Percentiles rank a stretch among this genome's conserved stretches.
Evolutionary conservation across 2,797 vertebrate genomes (phyloP).

Genomic region (Staurois parvus): DNA sequence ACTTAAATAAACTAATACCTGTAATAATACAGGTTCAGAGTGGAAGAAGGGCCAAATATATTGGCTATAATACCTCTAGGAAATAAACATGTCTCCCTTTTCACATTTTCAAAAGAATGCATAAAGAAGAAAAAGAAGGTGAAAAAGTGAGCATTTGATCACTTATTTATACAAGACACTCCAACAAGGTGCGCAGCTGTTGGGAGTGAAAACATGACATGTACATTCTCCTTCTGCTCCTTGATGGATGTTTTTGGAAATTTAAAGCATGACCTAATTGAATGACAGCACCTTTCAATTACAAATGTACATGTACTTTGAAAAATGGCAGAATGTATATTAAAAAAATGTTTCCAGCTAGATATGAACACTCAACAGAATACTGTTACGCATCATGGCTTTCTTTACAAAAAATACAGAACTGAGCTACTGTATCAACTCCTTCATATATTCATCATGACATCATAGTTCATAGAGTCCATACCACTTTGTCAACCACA

Average conservation of each 20-base stretch:
- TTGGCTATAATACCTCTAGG: too few relatives aligned
- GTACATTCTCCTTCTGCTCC: slow-evolving; percentile 11
- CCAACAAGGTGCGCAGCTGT: slow-evolving; percentile 49
- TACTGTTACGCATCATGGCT: background rate
- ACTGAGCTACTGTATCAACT: background rate
- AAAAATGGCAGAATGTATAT: background rate
- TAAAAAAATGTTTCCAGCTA: background rate
- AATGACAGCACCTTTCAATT: background rate
- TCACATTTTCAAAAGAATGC: background rate
- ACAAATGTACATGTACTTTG: background rate
- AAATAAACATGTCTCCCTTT: background rate
- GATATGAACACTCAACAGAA: background rate
- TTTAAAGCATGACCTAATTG: slow-evolving; percentile 29
- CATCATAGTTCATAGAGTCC: too few relatives aligned
- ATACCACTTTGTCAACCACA: too few relatives aligned
- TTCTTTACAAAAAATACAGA: background rate
- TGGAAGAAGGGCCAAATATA: too few relatives aligned
- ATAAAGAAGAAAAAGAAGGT: slow-evolving; percentile 6
- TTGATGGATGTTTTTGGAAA: slow-evolving; percentile 43
- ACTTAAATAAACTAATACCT: too few relatives aligned
- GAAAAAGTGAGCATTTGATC: background rate
- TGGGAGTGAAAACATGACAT: slow-evolving; percentile 42
- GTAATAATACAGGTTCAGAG: too few relatives aligned
- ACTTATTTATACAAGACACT: slow-evolving; percentile 34
- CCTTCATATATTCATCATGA: background rate